Evolutionary conservation across 2,113 vertebrate species (phyloP), one percentile per base, ranked within the genome.

Genomic region (Hyaena hyaena): DNA sequence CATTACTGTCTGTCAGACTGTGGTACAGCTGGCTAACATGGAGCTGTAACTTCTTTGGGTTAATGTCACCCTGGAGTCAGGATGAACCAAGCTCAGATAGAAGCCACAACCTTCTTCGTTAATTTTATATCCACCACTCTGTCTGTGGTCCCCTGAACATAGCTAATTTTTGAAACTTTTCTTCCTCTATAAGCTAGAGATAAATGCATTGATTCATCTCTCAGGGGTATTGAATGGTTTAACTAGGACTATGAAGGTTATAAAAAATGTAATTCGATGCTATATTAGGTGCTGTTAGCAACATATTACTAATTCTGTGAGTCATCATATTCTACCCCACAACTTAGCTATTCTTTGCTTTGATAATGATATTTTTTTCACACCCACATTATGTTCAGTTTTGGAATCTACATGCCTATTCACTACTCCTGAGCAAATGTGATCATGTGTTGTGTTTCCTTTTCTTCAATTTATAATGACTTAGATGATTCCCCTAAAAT

Each of bases 241-340:
- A 77, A 74, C 55, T 84, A 93, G 63, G 53, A 82, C 35, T 73
- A 87, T 69, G 63, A 90, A 83, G 24, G 53, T 83, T 86, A 83
- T 86, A 82, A 92, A 95, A 96, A 97, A 85, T 83, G 79, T 87
- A 95, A 92, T 94, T 95, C 3, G 5, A 31, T 86, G 48, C 61
- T 82, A 55, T 88, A 82, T 91, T 95, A 81, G 33, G n/a, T 90
- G 23, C 35, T 43, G 26, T 88, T 97, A 73, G 43, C 24, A 97
- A 86, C 66, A 45, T 84, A 82, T 88, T 95, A 84, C 68, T 81
- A 97, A 93, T 95, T 93, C 71, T 6, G 45, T 93, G 96, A 98
- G 79, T 96, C 93, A 94, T 90, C 85, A 77, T 45, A 82, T 73
- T 58, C 50, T 23, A 80, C 65, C 65, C 58, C 31, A 92, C 21